A percentile compares a stretch with the other conserved stretches of the same genome.
Conservation (phyloP, 2,113 vertebrate species). For the Prunella himalayana region DNA sequence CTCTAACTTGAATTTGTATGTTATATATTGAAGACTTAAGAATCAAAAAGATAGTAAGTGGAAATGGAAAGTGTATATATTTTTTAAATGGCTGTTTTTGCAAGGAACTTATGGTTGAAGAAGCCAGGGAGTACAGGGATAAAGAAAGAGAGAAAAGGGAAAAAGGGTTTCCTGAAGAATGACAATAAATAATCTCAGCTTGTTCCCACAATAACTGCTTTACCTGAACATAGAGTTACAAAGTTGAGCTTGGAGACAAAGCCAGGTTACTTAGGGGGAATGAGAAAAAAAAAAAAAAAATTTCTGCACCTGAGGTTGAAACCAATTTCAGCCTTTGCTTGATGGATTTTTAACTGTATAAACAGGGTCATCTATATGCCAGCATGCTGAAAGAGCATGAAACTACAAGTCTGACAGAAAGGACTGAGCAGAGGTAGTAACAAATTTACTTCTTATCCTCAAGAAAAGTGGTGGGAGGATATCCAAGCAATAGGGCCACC, state of each 20-base stretch:
- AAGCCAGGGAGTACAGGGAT: background rate
- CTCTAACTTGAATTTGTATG: background rate
- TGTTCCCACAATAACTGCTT: background rate
- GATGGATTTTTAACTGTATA: background rate
- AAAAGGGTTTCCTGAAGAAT: background rate
- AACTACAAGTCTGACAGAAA: background rate
- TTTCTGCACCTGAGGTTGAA: background rate
- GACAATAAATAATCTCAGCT: background rate
- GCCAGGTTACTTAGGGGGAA: background rate
- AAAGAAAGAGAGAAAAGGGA: background rate
- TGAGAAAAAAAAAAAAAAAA: background rate
- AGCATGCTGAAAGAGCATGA: background rate
- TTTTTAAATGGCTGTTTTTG: background rate
- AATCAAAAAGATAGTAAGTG: background rate
- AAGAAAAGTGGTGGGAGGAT: background rate
- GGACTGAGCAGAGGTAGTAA: background rate
- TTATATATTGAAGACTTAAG: background rate
- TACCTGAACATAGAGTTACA: background rate
- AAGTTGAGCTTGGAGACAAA: background rate
- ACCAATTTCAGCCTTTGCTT: background rate
- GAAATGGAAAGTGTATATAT: background rate
- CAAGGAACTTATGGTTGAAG: background rate
- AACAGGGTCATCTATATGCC: background rate
- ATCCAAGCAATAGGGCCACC: background rate
- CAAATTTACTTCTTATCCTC: background rate